Evolutionary conservation across 2,797 vertebrate species (phyloP).

Genomic region (Crenuchus spilurus): DNA sequence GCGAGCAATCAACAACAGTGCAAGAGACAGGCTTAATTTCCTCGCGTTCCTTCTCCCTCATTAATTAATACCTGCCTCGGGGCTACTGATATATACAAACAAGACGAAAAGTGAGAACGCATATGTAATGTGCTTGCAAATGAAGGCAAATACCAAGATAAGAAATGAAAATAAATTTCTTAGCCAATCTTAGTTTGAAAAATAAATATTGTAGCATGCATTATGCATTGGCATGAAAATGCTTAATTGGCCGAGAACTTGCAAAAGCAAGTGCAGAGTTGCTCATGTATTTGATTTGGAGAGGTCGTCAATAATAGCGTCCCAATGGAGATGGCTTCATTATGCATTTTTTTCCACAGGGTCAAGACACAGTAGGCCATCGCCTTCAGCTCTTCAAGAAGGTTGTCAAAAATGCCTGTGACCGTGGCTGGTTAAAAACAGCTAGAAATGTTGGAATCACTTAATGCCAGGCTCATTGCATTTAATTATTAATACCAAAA

Average conservation of each 20-base stretch:
- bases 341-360: neutral
- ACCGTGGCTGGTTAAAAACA: neutral
- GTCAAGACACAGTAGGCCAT: neutral
- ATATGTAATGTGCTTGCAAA: conserved; percentile 62
- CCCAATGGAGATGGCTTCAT: conserved; percentile 12
- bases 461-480: no score
- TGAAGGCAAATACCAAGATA: conserved; percentile 48
- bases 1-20: neutral
- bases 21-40: conserved; percentile 35
- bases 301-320: conserved; percentile 8
- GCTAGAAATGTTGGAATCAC: neutral
- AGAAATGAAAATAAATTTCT: conserved; percentile 63
- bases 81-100: conserved; percentile 71
- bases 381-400: neutral
- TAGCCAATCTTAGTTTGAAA: conserved; percentile 53
- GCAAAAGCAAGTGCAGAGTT: neutral
- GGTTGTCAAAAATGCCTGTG: neutral
- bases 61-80: conserved; percentile 78
- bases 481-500: no score
- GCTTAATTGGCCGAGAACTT: conserved; percentile 35
- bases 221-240: conserved; percentile 52
- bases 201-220: conserved; percentile 62
- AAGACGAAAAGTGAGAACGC: conserved; percentile 50
- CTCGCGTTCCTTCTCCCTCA: conserved; percentile 57
- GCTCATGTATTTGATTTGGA: conserved; percentile 27